Evolutionary conservation across 1,140 invertebrate genomes (phyloP), one percentile per base, ranked within the genome.

Genomic region (Leucophenga varia): DNA sequence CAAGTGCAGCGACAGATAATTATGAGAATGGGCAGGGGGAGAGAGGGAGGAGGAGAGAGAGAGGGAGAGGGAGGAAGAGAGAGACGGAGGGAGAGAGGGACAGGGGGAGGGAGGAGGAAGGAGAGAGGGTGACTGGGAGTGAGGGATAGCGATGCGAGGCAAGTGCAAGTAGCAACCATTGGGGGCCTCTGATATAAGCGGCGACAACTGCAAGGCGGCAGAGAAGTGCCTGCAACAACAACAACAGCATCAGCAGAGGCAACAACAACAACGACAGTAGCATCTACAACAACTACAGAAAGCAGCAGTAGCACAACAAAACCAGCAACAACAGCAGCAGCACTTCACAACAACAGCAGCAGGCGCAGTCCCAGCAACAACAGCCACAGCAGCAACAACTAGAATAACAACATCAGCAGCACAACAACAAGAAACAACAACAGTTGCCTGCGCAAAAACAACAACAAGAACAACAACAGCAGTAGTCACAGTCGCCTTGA

Each of bases 1-100:
- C 58, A 49, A 58, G 54, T 49, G 47, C 50, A 38, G 47, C 52
- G 45, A 54, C 52, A 54, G 48, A 54, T 54, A 51, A 54, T 54
- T 51, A 39, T 46, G 43, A 46, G 25, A 41, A 32, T n/a, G n/a
- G n/a, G n/a, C n/a, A n/a, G n/a, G n/a, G n/a, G n/a, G n/a, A n/a
- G n/a, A n/a, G n/a, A n/a, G n/a, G n/a, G n/a, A n/a, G n/a, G n/a
- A n/a, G n/a, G n/a, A n/a, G n/a, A n/a, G n/a, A n/a, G n/a, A n/a
- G n/a, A n/a, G n/a, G n/a, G n/a, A n/a, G n/a, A n/a, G n/a, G n/a
- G n/a, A n/a, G n/a, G n/a, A n/a, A n/a, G n/a, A n/a, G n/a, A n/a
- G n/a, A n/a, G n/a, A n/a, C n/a, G n/a, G n/a, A n/a, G n/a, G n/a
- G n/a, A n/a, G n/a, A n/a, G n/a, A n/a, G n/a, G n/a, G n/a, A n/a